Evolutionary conservation across 2,888 invertebrate genomes (phyloP).

Genomic region (Corythucha ciliata): DNA sequence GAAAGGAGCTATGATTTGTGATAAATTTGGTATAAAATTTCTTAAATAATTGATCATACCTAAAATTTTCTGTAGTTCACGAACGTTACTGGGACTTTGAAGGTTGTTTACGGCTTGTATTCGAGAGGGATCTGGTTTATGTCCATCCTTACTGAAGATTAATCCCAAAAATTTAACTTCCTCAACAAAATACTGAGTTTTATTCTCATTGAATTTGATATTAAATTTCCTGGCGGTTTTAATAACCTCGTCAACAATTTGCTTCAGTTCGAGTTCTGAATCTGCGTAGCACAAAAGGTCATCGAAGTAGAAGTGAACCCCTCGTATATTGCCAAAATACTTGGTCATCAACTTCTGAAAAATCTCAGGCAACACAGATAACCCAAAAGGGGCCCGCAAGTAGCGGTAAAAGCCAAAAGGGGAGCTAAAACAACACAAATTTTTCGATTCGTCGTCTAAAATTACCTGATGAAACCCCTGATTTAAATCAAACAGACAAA

Average conservation of each 20-base stretch:
- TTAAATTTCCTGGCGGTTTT: conserved; percentile 25
- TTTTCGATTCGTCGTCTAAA: conserved; percentile 7
- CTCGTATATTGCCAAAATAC: conserved; percentile 32
- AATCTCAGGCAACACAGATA: conserved; percentile 25
- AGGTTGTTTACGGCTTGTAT: conserved; percentile 10
- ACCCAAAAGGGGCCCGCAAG: conserved; percentile 10
- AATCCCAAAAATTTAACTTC: conserved; percentile 23
- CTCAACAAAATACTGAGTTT: conserved; percentile 16
- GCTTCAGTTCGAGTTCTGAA: conserved; percentile 30
- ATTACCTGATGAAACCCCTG: conserved; percentile 24
- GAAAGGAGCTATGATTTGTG: too few relatives aligned
- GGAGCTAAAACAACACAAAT: conserved; percentile 3
- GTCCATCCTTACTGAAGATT: conserved; percentile 16
- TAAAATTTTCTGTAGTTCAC: conserved; percentile 13
- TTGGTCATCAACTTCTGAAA: conserved; percentile 31
- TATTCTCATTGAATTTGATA: conserved; percentile 21
- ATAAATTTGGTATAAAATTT: not conserved
- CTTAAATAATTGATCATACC: conserved; percentile 15
- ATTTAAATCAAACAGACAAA: conserved; percentile 23
- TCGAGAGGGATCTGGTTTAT: conserved; percentile 12
- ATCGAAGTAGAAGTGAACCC: conserved; percentile 35
- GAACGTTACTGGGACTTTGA: too few relatives aligned
- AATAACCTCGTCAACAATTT: conserved; percentile 30
- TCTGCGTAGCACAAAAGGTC: conserved; percentile 34
- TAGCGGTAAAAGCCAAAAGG: conserved; percentile 8